Evolutionary conservation across 2,797 vertebrate genomes (phyloP).

Genomic region (Paguma larvata): DNA sequence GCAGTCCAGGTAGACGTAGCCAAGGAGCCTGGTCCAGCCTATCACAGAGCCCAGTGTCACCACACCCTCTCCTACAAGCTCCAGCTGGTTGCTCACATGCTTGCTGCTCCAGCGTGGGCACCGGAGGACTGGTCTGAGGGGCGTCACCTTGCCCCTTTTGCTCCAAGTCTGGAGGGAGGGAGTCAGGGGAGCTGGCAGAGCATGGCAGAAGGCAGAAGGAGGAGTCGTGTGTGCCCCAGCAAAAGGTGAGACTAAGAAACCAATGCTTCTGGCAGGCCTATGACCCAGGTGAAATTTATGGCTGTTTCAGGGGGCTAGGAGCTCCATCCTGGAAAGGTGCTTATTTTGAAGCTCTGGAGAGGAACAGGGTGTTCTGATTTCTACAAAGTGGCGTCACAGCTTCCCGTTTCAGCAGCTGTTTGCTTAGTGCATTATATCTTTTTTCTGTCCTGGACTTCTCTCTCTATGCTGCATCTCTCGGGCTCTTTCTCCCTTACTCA

Average conservation of each 20-base stretch:
- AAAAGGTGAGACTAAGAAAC: slow-evolving; percentile 48
- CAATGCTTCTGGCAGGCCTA: not conserved
- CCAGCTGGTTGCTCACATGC: not conserved
- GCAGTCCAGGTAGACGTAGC: not conserved
- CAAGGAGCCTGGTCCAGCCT: slow-evolving; percentile 27
- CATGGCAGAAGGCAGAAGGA: not conserved
- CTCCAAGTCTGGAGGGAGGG: slow-evolving; percentile 12
- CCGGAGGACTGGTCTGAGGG: not conserved
- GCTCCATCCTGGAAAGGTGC: slow-evolving; percentile 35
- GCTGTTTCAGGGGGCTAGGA: not conserved
- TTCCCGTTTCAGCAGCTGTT: slow-evolving; percentile 52
- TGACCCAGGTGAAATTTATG: slow-evolving; percentile 34
- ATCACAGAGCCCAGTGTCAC: not conserved
- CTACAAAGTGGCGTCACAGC: slow-evolving; percentile 54
- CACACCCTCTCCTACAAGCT: slow-evolving; percentile 24
- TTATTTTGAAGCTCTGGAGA: slow-evolving; percentile 73
- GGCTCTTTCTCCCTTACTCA: not conserved
- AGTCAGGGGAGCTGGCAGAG: not conserved
- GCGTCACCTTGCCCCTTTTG: not conserved
- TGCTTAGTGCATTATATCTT: slow-evolving; percentile 40
- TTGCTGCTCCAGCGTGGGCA: not conserved
- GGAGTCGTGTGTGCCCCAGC: not conserved
- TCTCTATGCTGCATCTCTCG: not conserved
- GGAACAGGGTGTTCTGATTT: slow-evolving; percentile 76
- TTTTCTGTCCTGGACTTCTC: slow-evolving; percentile 32